Evolutionary conservation across 2,113 vertebrate species (phyloP).

Genomic region (Lophius piscatorius): DNA sequence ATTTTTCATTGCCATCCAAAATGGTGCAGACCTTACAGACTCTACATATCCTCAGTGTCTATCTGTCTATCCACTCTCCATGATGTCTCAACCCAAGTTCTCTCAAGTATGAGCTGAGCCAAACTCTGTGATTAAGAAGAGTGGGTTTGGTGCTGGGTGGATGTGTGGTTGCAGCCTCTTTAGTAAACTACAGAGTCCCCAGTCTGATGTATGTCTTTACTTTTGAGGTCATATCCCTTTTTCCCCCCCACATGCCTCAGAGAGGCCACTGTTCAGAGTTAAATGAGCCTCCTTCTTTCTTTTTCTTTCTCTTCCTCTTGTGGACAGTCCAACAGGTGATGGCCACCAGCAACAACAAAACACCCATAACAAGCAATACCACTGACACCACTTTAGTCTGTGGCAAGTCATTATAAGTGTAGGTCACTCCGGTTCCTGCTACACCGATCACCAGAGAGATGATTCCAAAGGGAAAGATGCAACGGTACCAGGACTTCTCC

Average conservation of each 20-base stretch:
- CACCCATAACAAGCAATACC: constrained; percentile 82
- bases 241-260: constrained; percentile 65
- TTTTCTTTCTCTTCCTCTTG: constrained; percentile 82
- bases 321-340: constrained; percentile 87
- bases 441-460: constrained; percentile 89
- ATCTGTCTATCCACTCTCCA: constrained; percentile 11
- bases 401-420: constrained; percentile 87
- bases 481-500: constrained; percentile 92
- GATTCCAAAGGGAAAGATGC: constrained; percentile 91
- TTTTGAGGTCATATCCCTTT: constrained; percentile 24
- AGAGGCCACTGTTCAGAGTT: constrained; percentile 85
- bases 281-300: constrained; percentile 79
- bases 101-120: constrained; percentile 27
- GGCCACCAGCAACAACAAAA: constrained; percentile 84
- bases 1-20: constrained; percentile 44
- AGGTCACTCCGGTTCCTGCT: constrained; percentile 89
- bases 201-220: constrained; percentile 23
- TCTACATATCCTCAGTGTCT: constrained; percentile 41
- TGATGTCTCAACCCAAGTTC: constrained; percentile 29
- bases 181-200: constrained; percentile 21
- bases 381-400: constrained; percentile 90
- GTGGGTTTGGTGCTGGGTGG: constrained; percentile 25
- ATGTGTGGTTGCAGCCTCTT: constrained; percentile 20
- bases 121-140: constrained; percentile 44
- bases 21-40: constrained; percentile 44